Conservation (phyloP, 2,113 vertebrate species). For the Herpetotheres cachinnans region DNA sequence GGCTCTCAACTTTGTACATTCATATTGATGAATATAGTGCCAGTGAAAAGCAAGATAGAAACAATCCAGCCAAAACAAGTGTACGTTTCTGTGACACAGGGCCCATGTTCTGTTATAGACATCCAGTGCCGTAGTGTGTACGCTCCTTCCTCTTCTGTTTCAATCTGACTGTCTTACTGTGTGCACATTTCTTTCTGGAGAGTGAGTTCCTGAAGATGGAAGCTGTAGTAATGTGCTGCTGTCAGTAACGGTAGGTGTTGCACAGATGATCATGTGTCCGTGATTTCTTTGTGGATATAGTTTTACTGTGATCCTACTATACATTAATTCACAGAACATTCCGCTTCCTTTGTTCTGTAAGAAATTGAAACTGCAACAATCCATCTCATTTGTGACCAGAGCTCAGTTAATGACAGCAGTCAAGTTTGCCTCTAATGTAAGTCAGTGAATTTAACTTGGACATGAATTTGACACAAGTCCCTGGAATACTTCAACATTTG, state of each 20-base stretch:
- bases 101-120: neutral
- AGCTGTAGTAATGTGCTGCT: neutral
- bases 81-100: neutral
- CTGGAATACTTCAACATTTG: neutral
- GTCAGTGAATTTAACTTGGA: neutral
- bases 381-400: neutral
- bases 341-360: neutral
- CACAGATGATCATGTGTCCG: neutral
- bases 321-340: neutral
- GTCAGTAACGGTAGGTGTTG: neutral
- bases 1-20: neutral
- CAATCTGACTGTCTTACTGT: neutral
- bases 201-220: neutral
- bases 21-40: neutral
- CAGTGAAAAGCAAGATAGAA: neutral
- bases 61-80: neutral
- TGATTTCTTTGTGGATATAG: neutral
- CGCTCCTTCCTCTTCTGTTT: neutral
- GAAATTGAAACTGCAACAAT: neutral
- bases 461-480: neutral
- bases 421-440: neutral
- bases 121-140: neutral
- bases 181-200: neutral
- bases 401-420: neutral
- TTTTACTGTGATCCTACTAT: neutral